Conservation (phyloP, 2,797 vertebrate species). For the Allobates femoralis region DNA sequence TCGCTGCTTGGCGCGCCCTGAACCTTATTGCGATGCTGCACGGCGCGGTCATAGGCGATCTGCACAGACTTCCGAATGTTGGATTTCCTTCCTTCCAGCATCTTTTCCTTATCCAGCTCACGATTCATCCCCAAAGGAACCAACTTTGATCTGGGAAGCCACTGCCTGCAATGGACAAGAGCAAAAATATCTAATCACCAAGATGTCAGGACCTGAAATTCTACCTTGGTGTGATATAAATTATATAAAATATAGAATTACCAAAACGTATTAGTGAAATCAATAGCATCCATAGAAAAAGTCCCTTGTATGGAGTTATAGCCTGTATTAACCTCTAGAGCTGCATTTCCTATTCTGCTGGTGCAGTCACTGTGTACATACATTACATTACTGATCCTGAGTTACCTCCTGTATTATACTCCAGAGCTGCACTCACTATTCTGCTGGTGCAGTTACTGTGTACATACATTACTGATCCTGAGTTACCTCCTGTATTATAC, state of each 20-base stretch:
- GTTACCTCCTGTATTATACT: no score
- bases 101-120: constrained; percentile 98
- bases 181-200: background rate
- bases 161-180: constrained; percentile 83
- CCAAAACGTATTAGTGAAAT: background rate
- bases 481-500: no score
- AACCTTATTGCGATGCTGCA: constrained; percentile 99
- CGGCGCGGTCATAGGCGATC: constrained; percentile 96
- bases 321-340: no score
- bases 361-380: no score
- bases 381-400: no score
- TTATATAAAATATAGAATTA: background rate
- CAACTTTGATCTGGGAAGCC: constrained; percentile 96
- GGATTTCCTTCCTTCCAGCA: constrained; percentile 97
- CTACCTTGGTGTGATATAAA: no score
- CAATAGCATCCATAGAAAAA: background rate
- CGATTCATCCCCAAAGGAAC: constrained; percentile 98
- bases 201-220: background rate
- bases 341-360: no score
- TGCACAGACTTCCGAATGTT: constrained; percentile 99
- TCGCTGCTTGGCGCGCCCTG: constrained; percentile 98
- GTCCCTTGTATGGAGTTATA: background rate
- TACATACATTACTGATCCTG: no score
- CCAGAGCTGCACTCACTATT: no score
- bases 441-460: no score